phyloP scores from a whole-genome alignment of 2,888 invertebrate genomes.

The Diploptera punctata region DNA sequence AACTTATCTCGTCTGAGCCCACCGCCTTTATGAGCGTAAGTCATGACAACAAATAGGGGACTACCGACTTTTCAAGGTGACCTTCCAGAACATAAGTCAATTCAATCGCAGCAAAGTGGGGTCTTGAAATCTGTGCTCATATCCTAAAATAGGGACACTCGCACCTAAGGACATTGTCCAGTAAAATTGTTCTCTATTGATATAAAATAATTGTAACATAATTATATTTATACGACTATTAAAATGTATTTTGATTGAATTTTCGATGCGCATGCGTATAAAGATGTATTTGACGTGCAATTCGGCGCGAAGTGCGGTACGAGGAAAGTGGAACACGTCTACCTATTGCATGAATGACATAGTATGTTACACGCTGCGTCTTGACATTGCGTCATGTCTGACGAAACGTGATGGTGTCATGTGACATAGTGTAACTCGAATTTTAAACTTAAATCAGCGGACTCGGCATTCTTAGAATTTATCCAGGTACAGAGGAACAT shows the following conservation, averaged over 20 bases:
- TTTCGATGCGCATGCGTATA: not conserved
- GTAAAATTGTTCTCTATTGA: too few species aligned
- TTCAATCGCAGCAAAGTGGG: not conserved
- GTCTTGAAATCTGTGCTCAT: too few species aligned
- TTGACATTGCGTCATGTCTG: not conserved
- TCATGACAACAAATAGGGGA: slow-evolving; percentile 28
- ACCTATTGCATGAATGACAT: not conserved
- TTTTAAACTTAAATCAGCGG: too few species aligned
- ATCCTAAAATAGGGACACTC: too few species aligned
- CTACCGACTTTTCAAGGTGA: slow-evolving; percentile 36
- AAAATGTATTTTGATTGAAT: not conserved
- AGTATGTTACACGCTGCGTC: not conserved
- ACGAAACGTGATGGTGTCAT: not conserved
- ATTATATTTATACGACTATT: too few species aligned
- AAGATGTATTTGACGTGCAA: not conserved
- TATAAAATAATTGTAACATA: too few species aligned
- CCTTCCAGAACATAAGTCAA: slow-evolving; percentile 18
- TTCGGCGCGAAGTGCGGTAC: not conserved
- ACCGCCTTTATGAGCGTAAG: slow-evolving; percentile 30
- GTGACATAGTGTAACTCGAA: too few species aligned
- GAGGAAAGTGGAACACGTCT: not conserved
- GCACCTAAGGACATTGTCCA: too few species aligned
- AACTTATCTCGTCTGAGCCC: slow-evolving; percentile 9
- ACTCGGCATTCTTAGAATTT: too few species aligned
- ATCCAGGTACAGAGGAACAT: too few species aligned